Evolutionary conservation across 2,113 vertebrate species (phyloP).

Genomic region (Cynoglossus semilaevis): DNA sequence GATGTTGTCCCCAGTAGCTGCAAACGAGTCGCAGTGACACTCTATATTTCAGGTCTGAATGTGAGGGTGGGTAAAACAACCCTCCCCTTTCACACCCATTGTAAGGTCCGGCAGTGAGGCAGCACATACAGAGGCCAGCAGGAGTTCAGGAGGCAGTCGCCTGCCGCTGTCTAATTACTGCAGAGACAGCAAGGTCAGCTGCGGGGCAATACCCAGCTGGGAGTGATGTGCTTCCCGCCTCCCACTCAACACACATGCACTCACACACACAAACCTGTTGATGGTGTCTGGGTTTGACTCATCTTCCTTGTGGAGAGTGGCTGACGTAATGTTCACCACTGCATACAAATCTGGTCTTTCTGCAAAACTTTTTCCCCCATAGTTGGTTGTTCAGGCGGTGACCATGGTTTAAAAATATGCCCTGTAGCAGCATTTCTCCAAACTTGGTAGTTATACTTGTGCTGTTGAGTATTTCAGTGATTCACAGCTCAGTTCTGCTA

Average conservation of each 20-base stretch:
- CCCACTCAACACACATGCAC: slow-evolving; percentile 56
- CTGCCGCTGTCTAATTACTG: slow-evolving; percentile 82
- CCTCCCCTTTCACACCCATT: slow-evolving; percentile 71
- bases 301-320: slow-evolving; percentile 18
- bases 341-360: slow-evolving; percentile 7
- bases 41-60: slow-evolving; percentile 50
- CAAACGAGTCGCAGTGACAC: slow-evolving; percentile 29
- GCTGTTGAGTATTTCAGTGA: slow-evolving; percentile 53
- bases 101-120: slow-evolving; percentile 54
- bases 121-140: slow-evolving; percentile 67
- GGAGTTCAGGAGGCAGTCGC: slow-evolving; percentile 83
- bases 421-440: slow-evolving; percentile 15
- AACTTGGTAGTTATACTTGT: slow-evolving; percentile 28
- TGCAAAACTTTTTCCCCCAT: slow-evolving; percentile 1
- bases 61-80: slow-evolving; percentile 55
- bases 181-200: slow-evolving; percentile 80
- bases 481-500: slow-evolving; percentile 8
- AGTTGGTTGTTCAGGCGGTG: neutral
- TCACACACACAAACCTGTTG: slow-evolving; percentile 55
- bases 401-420: neutral
- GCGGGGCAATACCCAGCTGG: slow-evolving; percentile 82
- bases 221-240: slow-evolving; percentile 76
- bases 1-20: slow-evolving; percentile 17
- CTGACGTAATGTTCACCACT: slow-evolving; percentile 26
- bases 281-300: slow-evolving; percentile 34